Base-by-base conservation (phyloP, 2,888 invertebrate species). In the Dasysyrphus tricinctus region DNA sequence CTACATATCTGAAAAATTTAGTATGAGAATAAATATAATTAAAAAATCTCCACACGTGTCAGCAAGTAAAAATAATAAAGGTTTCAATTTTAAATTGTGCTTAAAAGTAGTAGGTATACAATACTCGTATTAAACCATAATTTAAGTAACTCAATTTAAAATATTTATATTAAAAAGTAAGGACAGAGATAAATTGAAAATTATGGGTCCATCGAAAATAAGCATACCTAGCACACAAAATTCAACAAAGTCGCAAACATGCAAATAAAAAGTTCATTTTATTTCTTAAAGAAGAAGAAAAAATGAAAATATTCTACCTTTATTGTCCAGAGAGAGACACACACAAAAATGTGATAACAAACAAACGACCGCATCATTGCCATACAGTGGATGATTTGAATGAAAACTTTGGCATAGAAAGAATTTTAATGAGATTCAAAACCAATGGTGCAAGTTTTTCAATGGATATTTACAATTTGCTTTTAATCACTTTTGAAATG, bases 221-320 rank as follows among this genome's bases (percentile, higher is more conserved):
- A 32, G 7, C 5, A 32, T 32, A 32, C 5, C 2, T 12, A 19
- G 11, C 11, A 51, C 5, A 11, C 19, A 51, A 24, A 9, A 49
- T 19, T 3, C 9, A 49, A 49, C 9, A 24, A 51, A 12, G 51
- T 11, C 24, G 24, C 5, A 51, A 24, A 24, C 51, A 51, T 51
- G 51, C 51, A 51, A 51, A 51, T 51, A 51, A 51, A 51, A 51
- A 51, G 12, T 7, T 51, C 6, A 51, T 51, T 51, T 51, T 51
- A 29, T 51, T 51, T 29, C 14, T 29, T 12, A 7, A 14, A 29
- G 14, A 7, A 29, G 14, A 7, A 29, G 2, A 51, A 6, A 5
- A 51, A 24, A 6, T 24, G n/a, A 29, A 14, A 24, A 1, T 24
- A 51, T 51, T 51, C 3, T 51, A 51, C 51, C 51, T 51, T 51